Conservation (phyloP, 1,140 invertebrate genomes). For the Ganaspis sp. region DNA sequence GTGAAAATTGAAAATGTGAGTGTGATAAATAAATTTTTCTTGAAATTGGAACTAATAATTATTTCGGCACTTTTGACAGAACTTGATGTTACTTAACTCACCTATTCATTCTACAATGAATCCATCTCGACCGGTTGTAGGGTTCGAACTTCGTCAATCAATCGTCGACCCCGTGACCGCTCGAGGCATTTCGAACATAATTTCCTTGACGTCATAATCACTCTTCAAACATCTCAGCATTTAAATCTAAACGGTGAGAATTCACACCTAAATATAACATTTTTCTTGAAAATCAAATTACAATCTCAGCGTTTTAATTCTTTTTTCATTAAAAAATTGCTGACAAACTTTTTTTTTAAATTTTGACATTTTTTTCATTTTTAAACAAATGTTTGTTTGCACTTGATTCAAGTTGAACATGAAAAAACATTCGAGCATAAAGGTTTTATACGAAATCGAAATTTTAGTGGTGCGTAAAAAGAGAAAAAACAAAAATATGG, state of each 20-base stretch:
- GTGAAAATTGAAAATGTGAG: too few relatives aligned
- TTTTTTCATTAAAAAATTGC: too few relatives aligned
- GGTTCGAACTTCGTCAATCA: slow-evolving; percentile 54
- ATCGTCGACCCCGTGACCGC: slow-evolving; percentile 51
- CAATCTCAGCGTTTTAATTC: too few relatives aligned
- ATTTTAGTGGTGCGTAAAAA: too few relatives aligned
- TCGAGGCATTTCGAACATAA: slow-evolving; percentile 58
- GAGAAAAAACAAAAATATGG: too few relatives aligned
- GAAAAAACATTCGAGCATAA: too few relatives aligned
- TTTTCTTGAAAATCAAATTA: too few relatives aligned
- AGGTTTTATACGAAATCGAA: too few relatives aligned
- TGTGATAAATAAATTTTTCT: slow-evolving; percentile 46
- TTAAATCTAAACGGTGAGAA: not conserved
- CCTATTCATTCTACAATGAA: slow-evolving; percentile 51
- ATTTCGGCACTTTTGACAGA: slow-evolving; percentile 45
- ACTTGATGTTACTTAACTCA: slow-evolving; percentile 33
- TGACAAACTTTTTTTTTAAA: too few relatives aligned
- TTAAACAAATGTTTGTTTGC: too few relatives aligned
- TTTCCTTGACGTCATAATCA: slow-evolving; percentile 61
- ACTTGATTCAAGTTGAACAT: too few relatives aligned
- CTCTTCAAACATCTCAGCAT: slow-evolving; percentile 2
- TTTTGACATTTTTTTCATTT: too few relatives aligned
- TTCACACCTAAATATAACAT: not conserved
- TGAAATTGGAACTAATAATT: slow-evolving; percentile 45
- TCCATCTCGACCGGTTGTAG: slow-evolving; percentile 47